phyloP scores from a whole-genome alignment of 2,888 invertebrate genomes.

The Melieria picta region DNA sequence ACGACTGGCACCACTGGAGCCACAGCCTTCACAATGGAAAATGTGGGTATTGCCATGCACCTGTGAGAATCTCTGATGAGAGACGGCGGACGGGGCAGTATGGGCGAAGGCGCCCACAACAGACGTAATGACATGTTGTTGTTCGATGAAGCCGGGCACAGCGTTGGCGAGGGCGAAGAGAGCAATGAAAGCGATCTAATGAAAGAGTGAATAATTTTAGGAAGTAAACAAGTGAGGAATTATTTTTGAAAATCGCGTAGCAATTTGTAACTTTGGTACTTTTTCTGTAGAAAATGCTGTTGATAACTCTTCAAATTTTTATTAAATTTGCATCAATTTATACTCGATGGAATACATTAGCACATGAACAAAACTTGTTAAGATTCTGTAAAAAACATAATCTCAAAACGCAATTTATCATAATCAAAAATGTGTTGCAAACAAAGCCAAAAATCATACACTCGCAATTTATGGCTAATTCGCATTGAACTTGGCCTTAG shows the following conservation, averaged over 20 bases:
- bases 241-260: no score
- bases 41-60: constrained; percentile 60
- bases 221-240: no score
- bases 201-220: not conserved
- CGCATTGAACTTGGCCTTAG: constrained; percentile 57
- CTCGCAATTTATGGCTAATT: constrained; percentile 25
- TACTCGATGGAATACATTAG: no score
- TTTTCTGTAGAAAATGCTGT: constrained; percentile 18
- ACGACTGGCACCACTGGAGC: constrained; percentile 26
- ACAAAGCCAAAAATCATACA: not conserved
- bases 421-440: constrained; percentile 6
- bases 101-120: constrained; percentile 50
- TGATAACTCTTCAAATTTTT: constrained; percentile 29
- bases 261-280: not conserved
- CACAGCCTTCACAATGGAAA: constrained; percentile 48
- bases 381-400: not conserved
- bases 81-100: constrained; percentile 64
- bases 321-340: no score
- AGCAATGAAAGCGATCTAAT: constrained; percentile 55
- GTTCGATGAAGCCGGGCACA: constrained; percentile 54
- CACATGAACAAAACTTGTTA: no score
- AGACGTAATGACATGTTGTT: constrained; percentile 57
- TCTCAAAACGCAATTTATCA: not conserved
- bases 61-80: constrained; percentile 71
- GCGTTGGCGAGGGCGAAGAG: constrained; percentile 59